Evolutionary conservation across 2,113 vertebrate species (phyloP).

Genomic region (Daubentonia madagascariensis): DNA sequence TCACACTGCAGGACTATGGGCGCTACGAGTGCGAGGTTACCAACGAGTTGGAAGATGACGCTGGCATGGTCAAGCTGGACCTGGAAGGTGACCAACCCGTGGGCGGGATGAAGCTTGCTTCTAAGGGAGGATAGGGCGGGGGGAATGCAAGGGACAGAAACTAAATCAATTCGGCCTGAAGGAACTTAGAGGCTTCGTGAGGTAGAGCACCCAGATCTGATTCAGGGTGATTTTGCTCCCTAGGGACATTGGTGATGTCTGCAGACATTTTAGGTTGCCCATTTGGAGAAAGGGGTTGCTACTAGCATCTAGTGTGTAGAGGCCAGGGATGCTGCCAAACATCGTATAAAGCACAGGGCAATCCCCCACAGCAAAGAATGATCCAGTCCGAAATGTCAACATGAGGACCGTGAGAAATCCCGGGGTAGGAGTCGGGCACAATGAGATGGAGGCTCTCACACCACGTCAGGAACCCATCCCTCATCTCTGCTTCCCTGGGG

Average conservation of each 20-base stretch:
- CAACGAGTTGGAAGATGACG: constrained; percentile 94
- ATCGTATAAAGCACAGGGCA: not conserved
- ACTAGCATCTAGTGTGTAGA: not conserved
- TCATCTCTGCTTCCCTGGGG: not conserved
- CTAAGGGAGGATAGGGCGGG: not conserved
- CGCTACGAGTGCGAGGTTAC: constrained; percentile 97
- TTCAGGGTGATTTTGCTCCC: not conserved
- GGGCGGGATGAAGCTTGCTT: not conserved
- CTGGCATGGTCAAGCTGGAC: constrained; percentile 94
- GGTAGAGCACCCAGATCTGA: not conserved
- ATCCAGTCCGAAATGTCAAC: not conserved
- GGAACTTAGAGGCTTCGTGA: not conserved
- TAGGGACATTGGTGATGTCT: not conserved
- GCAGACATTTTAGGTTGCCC: not conserved
- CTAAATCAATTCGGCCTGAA: not conserved
- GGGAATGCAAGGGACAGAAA: not conserved
- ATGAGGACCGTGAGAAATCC: not conserved
- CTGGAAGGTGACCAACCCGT: constrained; percentile 88
- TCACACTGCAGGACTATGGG: constrained; percentile 96
- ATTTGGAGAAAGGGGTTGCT: not conserved
- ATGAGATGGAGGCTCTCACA: not conserved
- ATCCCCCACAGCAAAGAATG: not conserved
- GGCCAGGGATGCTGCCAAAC: not conserved
- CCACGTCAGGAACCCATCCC: not conserved
- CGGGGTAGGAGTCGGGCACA: not conserved